These are phyloP conservation scores for Drosophila sp. DNA, from an alignment of 1,140 invertebrate genomes.

Conservation along the genomic window DNA sequence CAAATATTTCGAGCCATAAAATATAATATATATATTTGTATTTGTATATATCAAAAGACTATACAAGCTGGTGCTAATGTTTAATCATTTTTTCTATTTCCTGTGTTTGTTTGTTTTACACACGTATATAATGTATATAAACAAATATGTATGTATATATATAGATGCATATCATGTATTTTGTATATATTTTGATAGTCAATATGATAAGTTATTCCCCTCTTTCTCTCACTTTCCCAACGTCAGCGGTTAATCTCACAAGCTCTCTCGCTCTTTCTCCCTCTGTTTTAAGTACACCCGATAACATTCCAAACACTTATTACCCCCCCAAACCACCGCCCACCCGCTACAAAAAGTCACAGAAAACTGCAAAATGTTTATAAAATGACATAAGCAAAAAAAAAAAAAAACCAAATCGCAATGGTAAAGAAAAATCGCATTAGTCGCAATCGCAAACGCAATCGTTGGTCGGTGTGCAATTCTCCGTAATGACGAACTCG, in stretches of 20 bases:
- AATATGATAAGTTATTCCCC: neutral
- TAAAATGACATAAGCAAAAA: neutral
- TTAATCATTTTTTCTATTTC: neutral
- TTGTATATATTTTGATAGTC: neutral
- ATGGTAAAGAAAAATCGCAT: conserved; percentile 1
- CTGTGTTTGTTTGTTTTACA: conserved; percentile 2
- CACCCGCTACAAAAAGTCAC: neutral
- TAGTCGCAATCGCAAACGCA: no score
- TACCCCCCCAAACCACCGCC: neutral
- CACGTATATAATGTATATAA: neutral
- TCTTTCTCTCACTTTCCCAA: neutral
- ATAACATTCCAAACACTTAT: conserved; percentile 2
- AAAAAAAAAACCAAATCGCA: neutral
- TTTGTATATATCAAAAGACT: neutral
- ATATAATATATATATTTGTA: neutral
- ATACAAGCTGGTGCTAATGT: neutral
- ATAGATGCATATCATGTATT: neutral
- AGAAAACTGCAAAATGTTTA: conserved; percentile 3
- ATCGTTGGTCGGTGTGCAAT: neutral
- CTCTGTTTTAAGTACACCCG: neutral
- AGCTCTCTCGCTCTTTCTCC: neutral
- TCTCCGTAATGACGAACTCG: neutral
- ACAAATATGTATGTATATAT: neutral
- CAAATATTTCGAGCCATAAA: no score
- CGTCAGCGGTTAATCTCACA: neutral